Conservation (phyloP, 1,140 invertebrate species). For the Drosophila ananassae region DNA sequence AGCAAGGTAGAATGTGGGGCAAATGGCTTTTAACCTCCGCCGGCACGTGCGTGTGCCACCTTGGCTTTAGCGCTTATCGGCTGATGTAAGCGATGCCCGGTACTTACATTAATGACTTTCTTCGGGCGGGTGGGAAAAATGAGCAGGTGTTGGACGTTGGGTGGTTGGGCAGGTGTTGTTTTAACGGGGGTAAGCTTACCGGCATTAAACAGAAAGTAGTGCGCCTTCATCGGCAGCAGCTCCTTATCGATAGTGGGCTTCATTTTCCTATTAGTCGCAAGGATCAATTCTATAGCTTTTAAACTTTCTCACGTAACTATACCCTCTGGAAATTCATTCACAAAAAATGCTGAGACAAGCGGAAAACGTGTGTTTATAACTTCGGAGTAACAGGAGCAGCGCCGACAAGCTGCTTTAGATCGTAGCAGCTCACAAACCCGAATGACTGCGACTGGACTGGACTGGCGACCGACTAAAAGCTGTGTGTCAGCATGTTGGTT, state of each 20-base stretch:
- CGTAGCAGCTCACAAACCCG: neutral
- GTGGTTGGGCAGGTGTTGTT: neutral
- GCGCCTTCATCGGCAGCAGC: constrained; percentile 92
- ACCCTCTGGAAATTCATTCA: constrained; percentile 37
- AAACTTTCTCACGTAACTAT: neutral
- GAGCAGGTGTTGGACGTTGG: neutral
- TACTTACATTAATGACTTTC: constrained; percentile 40
- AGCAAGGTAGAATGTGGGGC: neutral
- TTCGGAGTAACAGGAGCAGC: too few relatives aligned
- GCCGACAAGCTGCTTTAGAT: too few relatives aligned
- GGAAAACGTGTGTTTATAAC: constrained; percentile 26
- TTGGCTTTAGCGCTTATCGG: constrained; percentile 17
- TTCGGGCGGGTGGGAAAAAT: neutral
- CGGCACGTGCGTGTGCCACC: constrained; percentile 29
- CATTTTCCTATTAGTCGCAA: constrained; percentile 51
- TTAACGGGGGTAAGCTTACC: constrained; percentile 85
- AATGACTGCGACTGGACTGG: neutral
- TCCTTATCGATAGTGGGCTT: constrained; percentile 88
- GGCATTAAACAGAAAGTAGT: constrained; percentile 95
- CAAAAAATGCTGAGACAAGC: constrained; percentile 26
- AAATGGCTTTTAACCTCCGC: neutral
- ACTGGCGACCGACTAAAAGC: constrained; percentile 1
- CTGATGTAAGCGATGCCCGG: constrained; percentile 42
- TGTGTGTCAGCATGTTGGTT: constrained; percentile 38
- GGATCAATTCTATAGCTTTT: constrained; percentile 28